A percentile compares a stretch with the other conserved stretches of the same genome.
These are phyloP conservation scores for Lasioglossum baleicum DNA, from an alignment of 1,140 invertebrate genomes.

Conservation along the genomic window DNA sequence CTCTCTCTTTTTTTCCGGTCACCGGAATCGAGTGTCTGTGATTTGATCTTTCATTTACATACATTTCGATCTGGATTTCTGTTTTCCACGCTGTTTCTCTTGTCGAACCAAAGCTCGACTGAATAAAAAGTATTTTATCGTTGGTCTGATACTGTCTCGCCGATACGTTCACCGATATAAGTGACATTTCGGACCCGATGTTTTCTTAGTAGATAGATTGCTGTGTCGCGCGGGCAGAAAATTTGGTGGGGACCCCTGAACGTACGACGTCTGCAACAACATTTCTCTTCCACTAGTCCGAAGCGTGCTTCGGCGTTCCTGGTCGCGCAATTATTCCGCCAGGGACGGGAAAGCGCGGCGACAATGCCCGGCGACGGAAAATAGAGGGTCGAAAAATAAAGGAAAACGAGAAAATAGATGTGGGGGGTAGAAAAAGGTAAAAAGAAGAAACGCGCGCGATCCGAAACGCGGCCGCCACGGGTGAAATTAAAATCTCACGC, in stretches of 20 bases:
- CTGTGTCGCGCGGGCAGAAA: too few relatives aligned
- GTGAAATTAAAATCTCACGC: constrained; percentile 52
- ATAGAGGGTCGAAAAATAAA: not conserved
- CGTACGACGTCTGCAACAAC: not conserved
- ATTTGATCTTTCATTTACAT: constrained; percentile 4
- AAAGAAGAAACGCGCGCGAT: not conserved
- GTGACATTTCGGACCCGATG: too few relatives aligned
- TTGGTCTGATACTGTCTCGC: too few relatives aligned
- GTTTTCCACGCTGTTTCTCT: not conserved
- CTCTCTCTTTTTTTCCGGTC: not conserved
- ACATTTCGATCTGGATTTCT: not conserved
- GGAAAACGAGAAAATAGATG: too few relatives aligned
- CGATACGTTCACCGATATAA: too few relatives aligned
- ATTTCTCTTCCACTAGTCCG: not conserved
- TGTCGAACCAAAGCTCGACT: too few relatives aligned
- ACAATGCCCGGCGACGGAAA: constrained; percentile 17
- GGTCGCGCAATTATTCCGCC: constrained; percentile 19
- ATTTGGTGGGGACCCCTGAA: too few relatives aligned
- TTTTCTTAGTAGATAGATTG: too few relatives aligned
- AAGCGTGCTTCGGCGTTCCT: not conserved
- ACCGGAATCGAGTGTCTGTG: not conserved
- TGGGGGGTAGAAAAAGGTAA: too few relatives aligned
- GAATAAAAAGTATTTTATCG: too few relatives aligned
- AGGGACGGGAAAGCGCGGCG: not conserved
- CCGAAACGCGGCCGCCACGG: constrained; percentile 6